Evolutionary conservation across 2,888 invertebrate species (phyloP).

Genomic region (Neoaliturus tenellus): DNA sequence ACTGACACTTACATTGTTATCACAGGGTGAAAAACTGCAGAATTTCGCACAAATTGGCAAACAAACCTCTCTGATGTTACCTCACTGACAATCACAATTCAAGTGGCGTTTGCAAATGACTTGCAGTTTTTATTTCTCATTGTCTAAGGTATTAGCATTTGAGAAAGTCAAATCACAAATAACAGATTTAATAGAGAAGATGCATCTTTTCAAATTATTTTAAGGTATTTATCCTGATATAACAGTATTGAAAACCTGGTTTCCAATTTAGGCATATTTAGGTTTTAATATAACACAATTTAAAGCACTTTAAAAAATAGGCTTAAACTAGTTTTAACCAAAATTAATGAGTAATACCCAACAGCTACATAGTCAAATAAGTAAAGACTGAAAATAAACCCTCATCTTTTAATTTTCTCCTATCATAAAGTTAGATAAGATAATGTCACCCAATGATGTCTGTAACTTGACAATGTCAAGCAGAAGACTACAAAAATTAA

Average conservation of each 20-base stretch:
- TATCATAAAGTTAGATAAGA: neutral
- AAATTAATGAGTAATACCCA: too few relatives aligned
- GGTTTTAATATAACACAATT: too few relatives aligned
- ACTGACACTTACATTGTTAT: too few relatives aligned
- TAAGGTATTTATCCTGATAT: too few relatives aligned
- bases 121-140: neutral
- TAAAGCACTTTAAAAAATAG: too few relatives aligned
- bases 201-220: too few relatives aligned
- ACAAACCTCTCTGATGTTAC: neutral
- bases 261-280: too few relatives aligned
- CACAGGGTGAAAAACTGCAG: too few relatives aligned
- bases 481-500: too few relatives aligned
- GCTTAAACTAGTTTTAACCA: too few relatives aligned
- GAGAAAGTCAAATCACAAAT: neutral
- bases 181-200: neutral
- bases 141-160: neutral
- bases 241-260: too few relatives aligned
- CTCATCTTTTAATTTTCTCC: neutral
- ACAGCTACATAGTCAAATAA: too few relatives aligned
- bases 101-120: slow-evolving; percentile 12
- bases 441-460: neutral
- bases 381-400: neutral
- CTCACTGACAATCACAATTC: neutral
- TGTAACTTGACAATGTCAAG: neutral
- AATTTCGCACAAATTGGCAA: neutral